phyloP scores from a whole-genome alignment of 2,888 invertebrate species.

The Pollenia labialis region DNA sequence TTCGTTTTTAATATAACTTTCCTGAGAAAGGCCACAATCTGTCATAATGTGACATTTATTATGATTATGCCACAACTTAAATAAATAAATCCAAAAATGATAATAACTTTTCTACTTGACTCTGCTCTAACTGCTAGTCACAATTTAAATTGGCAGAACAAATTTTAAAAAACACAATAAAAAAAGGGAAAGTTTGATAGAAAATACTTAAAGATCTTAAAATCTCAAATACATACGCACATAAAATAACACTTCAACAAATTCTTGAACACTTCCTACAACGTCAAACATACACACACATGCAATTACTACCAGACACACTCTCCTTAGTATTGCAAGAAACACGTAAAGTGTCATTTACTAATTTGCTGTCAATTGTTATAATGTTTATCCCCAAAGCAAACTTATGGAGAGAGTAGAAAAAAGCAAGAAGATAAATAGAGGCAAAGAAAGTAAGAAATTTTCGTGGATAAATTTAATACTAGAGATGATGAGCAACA shows the following conservation, averaged over 20 bases:
- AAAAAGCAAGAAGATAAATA: neutral
- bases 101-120: neutral
- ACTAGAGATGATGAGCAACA: neutral
- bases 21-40: conserved; percentile 36
- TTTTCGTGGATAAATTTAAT: conserved; percentile 15
- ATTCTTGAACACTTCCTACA: neutral
- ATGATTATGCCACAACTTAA: conserved; percentile 43
- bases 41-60: conserved; percentile 52
- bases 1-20: neutral
- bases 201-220: conserved; percentile 11
- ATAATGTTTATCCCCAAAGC: conserved; percentile 59
- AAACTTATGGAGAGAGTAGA: conserved; percentile 30
- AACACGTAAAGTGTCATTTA: conserved; percentile 65
- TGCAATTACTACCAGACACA: neutral
- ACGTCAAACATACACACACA: neutral
- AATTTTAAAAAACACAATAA: neutral
- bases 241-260: conserved; percentile 19
- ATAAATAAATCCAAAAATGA: conserved; percentile 11
- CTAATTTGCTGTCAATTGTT: conserved; percentile 66
- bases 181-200: neutral
- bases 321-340: conserved; percentile 11
- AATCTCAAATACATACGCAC: conserved; percentile 9
- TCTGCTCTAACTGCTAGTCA: neutral
- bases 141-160: no score
- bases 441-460: neutral